Base-by-base conservation (phyloP, 2,888 invertebrate species). In the Linhomoeus sp. region DNA sequence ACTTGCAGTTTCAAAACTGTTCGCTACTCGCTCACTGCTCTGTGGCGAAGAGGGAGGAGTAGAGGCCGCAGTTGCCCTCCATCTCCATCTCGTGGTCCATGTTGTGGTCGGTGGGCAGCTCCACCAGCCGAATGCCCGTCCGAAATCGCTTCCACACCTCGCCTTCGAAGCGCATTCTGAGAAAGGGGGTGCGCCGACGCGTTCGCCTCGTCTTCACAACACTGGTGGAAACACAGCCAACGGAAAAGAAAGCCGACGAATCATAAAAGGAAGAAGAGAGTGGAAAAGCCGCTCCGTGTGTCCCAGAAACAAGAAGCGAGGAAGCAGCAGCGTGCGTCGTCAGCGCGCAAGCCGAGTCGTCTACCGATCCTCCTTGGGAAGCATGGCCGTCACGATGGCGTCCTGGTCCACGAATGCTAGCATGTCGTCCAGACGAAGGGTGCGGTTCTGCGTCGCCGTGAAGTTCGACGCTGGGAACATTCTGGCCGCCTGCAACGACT, bases 21-120 rank as follows among this genome's bases (percentile, higher is more conserved):
- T 29, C 29, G 29, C 29, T 29, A 12, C 29, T 29, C 29, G 12
- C 41, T 14, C 35, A 54, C 55, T 49, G 53, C 39, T 58, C 50
- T 15, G 57, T 58, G 33, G 47, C 39, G 41, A 57, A 43, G 25
- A 54, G 26, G n/a, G 52, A 48, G 9, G 54, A 55, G 43, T 56
- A 55, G 24, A 55, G 29, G 12, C 57, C 57, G 43, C 57, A 57
- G 26, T 48, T 55, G 37, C 57, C 56, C 44, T 25, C 24, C 7
- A 14, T 25, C 20, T 46, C 17, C 9, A 3, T 3, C 26, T 46
- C 50, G 19, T 50, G 49, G 22, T 43, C 46, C 24, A 22, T 33
- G 3, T 45, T 41, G 12, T 48, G 45, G 17, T 44, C 41, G 9
- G 42, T 36, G 2, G 55, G 58, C 25, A 57, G 48, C 24, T 57